These are phyloP conservation scores for Mus spretus DNA, from an alignment of 2,797 vertebrate genomes.

Conservation along the genomic window DNA sequence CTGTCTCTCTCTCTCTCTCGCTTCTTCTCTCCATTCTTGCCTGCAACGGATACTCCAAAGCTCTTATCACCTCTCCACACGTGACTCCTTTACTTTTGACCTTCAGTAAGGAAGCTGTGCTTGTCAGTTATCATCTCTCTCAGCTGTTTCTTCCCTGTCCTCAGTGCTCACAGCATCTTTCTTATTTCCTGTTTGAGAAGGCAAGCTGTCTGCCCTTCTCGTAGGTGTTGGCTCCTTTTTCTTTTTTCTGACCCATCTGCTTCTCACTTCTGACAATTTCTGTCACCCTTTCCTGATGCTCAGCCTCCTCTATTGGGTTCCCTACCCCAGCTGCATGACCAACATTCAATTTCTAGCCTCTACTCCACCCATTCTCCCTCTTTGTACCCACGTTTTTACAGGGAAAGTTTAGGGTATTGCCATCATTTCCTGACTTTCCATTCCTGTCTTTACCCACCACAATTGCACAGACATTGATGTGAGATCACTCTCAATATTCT, in stretches of 20 bases:
- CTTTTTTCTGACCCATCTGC: not conserved
- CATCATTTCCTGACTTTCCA: not conserved
- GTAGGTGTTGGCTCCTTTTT: not conserved
- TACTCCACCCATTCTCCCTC: not conserved
- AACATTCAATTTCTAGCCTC: not conserved
- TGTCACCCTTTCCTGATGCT: not conserved
- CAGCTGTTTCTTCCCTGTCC: not conserved
- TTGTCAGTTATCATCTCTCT: not conserved
- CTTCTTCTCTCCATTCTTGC: not conserved
- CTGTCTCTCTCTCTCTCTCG: not conserved
- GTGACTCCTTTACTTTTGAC: not conserved
- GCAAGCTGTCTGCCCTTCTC: not conserved
- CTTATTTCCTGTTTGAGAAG: not conserved
- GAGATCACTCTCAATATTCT: not conserved
- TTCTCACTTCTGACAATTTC: not conserved
- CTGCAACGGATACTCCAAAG: not conserved
- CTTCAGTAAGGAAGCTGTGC: conserved; percentile 12
- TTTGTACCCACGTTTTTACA: not conserved
- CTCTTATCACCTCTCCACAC: not conserved
- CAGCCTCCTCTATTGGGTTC: not conserved
- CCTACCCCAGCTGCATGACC: not conserved
- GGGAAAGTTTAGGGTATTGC: not conserved
- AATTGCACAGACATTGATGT: not conserved
- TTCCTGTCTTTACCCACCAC: not conserved
- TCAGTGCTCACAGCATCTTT: not conserved